Evolutionary conservation across 2,113 vertebrate genomes (phyloP), one percentile per base, ranked within the genome.

Genomic region (Oreochromis niloticus): DNA sequence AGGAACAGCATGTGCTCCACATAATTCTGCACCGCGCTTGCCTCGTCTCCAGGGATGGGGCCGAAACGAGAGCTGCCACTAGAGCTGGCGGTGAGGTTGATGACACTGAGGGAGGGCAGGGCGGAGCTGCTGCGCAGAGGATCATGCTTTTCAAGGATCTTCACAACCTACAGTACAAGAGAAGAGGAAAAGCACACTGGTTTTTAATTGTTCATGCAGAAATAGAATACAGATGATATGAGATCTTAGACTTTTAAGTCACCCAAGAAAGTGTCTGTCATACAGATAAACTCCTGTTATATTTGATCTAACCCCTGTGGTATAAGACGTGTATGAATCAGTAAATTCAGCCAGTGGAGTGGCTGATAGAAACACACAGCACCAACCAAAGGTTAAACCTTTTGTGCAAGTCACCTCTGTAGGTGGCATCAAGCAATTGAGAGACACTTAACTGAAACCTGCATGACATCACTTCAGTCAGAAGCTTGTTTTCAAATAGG

Each of bases 1-100:
- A 99, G 95, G 87, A 98, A 97, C 9, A 99, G 96, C 98, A 99
- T 99, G 93, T 99, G 98, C 66, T 99, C 99, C 80, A 99, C 98
- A 1, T 99, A 99, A 94, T 99, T 99, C 95, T 99, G 99, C 87
- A 99, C 99, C 0, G 98, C 97, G 13, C 95, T 99, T 55, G 98
- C 98, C 95, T 99, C 98, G 24, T 99, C 99, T 4, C 96, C 92
- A 9, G 98, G 97, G 89, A 99, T 91, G 24, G 96, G 73, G 7
- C 97, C 97, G 0, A 97, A 97, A 54, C 96, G 96, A n/a, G 91
- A 39, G 39, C 91, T 34, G 8, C 93, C 56, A 1, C 88, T 50
- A 1, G 92, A 87, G 36, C 88, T 27, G 1, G 66, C 7, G 24
- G 68, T 87, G 50, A 95, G 90, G 92, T 88, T 90, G 61, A 93